Conservation (phyloP, 1,140 invertebrate species). For the Brachionus manjavacas region DNA sequence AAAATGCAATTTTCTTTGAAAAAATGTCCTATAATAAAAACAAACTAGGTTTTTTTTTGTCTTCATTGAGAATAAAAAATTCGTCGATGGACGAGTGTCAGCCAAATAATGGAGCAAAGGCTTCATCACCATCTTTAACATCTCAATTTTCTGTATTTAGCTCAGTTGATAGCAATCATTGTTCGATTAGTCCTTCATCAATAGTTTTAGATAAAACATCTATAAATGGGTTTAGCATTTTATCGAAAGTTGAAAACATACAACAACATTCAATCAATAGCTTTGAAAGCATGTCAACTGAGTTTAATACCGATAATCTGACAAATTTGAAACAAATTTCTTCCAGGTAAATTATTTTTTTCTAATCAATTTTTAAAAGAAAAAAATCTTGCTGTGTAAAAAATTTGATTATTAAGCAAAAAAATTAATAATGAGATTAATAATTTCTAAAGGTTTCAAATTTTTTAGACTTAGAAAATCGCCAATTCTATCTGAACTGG, state of each 20-base stretch:
- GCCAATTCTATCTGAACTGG: no score
- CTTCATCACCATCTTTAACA: not conserved
- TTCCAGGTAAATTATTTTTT: not conserved
- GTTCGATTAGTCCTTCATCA: not conserved
- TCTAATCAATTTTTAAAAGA: no score
- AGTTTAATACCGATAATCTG: not conserved
- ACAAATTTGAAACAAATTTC: not conserved
- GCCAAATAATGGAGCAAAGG: not conserved
- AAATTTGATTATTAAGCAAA: no score
- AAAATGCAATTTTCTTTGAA: not conserved
- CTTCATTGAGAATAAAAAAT: constrained; percentile 15
- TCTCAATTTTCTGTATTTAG: not conserved
- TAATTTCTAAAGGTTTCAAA: no score
- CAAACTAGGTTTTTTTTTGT: not conserved
- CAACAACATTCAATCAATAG: not conserved
- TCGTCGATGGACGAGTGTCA: not conserved
- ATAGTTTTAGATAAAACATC: constrained; percentile 8
- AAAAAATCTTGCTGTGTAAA: no score
- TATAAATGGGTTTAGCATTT: not conserved
- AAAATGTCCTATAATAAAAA: constrained; percentile 1
- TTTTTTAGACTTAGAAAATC: no score
- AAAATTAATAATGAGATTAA: no score
- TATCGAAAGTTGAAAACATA: constrained; percentile 11
- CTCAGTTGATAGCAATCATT: not conserved
- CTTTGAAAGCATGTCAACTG: not conserved